A percentile compares a stretch with the other conserved stretches of the same genome.
Evolutionary conservation across 2,113 vertebrate genomes (phyloP).

Genomic region (Dryoscopus gambensis): DNA sequence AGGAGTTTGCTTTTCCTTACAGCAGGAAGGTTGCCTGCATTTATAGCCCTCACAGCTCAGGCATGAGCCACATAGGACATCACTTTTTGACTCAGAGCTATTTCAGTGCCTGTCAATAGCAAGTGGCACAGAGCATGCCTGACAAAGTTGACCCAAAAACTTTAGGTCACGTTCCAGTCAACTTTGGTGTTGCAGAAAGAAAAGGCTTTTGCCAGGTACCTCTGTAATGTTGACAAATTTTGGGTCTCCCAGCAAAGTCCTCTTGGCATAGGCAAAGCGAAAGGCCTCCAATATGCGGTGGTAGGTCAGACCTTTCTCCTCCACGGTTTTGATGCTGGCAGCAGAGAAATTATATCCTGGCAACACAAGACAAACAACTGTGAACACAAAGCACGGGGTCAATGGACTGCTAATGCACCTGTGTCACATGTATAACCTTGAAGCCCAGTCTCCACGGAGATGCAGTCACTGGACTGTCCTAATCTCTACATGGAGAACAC

Average conservation of each 20-base stretch:
- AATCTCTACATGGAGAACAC: not conserved
- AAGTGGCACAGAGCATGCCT: not conserved
- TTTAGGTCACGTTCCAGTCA: not conserved
- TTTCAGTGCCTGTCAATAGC: not conserved
- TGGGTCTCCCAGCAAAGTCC: constrained; percentile 86
- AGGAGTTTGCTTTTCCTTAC: not conserved
- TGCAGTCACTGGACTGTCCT: not conserved
- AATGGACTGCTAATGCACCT: not conserved
- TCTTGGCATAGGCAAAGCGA: constrained; percentile 91
- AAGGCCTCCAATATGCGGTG: constrained; percentile 92
- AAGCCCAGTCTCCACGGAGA: not conserved
- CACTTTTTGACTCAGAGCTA: not conserved
- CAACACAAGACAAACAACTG: not conserved
- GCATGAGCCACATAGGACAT: not conserved
- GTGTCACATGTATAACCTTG: not conserved
- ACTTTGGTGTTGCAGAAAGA: not conserved
- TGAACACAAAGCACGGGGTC: not conserved
- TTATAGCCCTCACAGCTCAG: not conserved
- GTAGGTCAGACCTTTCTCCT: constrained; percentile 83
- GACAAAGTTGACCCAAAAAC: not conserved
- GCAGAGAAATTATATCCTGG: constrained; percentile 85
- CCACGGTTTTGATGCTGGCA: constrained; percentile 70
- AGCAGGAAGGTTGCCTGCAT: not conserved
- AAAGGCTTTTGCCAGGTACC: constrained; percentile 70
- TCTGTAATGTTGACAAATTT: constrained; percentile 78